A percentile compares a stretch with the other conserved stretches of the same genome.
Conservation (phyloP, 2,888 invertebrate genomes). For the Lymantria dispar region DNA sequence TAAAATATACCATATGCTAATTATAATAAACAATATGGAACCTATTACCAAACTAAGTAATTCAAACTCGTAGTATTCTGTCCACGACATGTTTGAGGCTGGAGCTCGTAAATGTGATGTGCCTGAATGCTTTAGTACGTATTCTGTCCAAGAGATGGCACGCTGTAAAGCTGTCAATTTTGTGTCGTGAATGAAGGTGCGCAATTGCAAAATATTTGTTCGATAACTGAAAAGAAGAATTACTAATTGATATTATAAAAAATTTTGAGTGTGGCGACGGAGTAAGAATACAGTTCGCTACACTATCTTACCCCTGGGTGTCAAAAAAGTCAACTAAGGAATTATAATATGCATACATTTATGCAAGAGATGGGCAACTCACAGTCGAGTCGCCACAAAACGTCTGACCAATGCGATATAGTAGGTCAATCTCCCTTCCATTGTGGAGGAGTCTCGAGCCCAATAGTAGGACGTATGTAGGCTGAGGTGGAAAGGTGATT, state of each 20-base stretch:
- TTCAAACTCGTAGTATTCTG: slow-evolving; percentile 8
- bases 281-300: too few species aligned
- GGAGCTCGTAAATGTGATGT: not conserved
- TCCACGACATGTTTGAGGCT: slow-evolving; percentile 1
- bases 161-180: not conserved
- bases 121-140: slow-evolving; percentile 6
- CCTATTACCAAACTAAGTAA: not conserved
- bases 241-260: not conserved
- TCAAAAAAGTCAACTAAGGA: too few species aligned
- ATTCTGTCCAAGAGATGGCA: slow-evolving; percentile 10
- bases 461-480: too few species aligned
- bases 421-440: too few species aligned
- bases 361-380: too few species aligned
- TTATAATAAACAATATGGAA: not conserved
- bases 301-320: too few species aligned
- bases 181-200: not conserved
- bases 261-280: too few species aligned
- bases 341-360: too few species aligned
- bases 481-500: too few species aligned
- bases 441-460: too few species aligned
- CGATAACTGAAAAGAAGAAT: slow-evolving; percentile 3
- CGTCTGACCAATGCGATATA: too few species aligned
- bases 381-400: too few species aligned
- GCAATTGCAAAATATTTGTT: slow-evolving; percentile 1
- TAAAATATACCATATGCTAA: not conserved